Percentiles rank a stretch among this genome's conserved stretches.
These are phyloP conservation scores for Percina caprodes DNA, from an alignment of 2,113 vertebrate genomes.

Conservation along the genomic window DNA sequence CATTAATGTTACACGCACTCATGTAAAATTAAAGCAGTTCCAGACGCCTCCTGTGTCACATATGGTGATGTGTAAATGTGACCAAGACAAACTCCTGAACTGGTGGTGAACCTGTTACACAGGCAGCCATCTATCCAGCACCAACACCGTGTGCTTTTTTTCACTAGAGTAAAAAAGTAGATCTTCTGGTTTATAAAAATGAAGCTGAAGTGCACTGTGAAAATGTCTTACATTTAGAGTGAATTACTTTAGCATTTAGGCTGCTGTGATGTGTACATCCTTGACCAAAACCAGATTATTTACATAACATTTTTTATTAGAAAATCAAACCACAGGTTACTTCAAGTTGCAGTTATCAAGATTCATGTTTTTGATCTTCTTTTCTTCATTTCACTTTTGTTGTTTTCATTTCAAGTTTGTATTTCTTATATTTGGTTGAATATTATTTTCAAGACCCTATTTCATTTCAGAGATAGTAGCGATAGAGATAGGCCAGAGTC, in stretches of 20 bases:
- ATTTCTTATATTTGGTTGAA: no score
- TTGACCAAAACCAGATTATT: neutral
- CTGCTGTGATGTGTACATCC: neutral
- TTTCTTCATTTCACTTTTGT: neutral
- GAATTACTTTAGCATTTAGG: neutral
- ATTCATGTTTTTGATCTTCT: neutral
- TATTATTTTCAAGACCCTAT: neutral
- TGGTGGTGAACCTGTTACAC: neutral
- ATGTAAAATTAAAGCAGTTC: constrained; percentile 3
- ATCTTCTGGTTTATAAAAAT: neutral
- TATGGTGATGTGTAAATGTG: constrained; percentile 7
- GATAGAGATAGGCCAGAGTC: no score
- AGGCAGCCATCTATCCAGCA: neutral
- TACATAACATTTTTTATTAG: neutral
- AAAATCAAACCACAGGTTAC: neutral
- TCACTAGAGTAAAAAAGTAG: neutral
- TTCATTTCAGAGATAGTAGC: neutral
- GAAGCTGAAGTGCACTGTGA: no score
- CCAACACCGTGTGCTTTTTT: neutral
- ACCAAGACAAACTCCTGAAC: neutral
- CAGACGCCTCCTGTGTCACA: neutral
- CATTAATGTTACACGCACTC: constrained; percentile 18
- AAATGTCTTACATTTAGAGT: neutral
- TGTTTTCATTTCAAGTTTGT: no score
- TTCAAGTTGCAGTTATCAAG: neutral